Conservation (phyloP, 1,140 invertebrate species). For the Laupala kohalensis region DNA sequence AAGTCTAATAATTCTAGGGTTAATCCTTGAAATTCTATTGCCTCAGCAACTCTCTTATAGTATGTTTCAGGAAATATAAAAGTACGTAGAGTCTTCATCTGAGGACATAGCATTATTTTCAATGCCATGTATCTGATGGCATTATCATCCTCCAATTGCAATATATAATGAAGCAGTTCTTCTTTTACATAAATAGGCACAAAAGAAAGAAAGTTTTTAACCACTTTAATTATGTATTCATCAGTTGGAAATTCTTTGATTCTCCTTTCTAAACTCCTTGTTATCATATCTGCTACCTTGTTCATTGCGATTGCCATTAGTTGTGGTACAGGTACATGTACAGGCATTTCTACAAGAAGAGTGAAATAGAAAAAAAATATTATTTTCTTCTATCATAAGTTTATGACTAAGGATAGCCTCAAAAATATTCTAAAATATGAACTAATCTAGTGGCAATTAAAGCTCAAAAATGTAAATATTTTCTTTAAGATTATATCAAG, state of each 20-base stretch:
- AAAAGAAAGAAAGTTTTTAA: not conserved
- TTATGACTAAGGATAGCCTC: too few species aligned
- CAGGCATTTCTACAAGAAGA: not conserved
- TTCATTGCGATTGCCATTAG: not conserved
- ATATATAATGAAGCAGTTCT: conserved; percentile 44
- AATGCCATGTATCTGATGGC: conserved; percentile 46
- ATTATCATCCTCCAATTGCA: conserved; percentile 45
- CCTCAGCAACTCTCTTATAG: conserved; percentile 46
- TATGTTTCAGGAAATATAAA: conserved; percentile 50
- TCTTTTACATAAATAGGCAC: conserved; percentile 41
- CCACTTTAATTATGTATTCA: not conserved
- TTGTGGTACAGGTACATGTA: not conserved
- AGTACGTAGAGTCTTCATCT: conserved; percentile 43
- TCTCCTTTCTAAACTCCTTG: not conserved
- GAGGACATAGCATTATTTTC: conserved; percentile 41
- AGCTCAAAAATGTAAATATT: too few species aligned
- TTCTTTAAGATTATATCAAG: too few species aligned
- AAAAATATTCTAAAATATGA: too few species aligned
- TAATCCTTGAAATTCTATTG: conserved; percentile 41
- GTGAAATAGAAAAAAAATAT: too few species aligned
- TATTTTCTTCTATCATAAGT: too few species aligned
- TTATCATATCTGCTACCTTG: not conserved
- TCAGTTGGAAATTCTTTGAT: not conserved
- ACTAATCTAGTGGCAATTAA: too few species aligned
- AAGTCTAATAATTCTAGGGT: conserved; percentile 45